phyloP scores from a whole-genome alignment of 2,888 invertebrate species.

The Corythucha ciliata region DNA sequence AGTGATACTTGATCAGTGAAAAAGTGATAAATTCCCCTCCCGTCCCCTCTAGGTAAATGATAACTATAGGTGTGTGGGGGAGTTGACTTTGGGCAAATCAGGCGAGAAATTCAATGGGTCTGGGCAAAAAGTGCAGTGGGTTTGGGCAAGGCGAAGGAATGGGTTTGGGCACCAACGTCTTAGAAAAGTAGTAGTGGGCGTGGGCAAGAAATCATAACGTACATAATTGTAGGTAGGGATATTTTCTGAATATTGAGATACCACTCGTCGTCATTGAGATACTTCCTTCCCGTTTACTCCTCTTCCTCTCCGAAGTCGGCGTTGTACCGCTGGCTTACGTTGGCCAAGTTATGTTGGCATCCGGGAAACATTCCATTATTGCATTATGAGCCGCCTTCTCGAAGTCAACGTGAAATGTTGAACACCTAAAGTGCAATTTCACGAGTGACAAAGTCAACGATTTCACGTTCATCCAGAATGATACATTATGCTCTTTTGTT shows the following conservation, averaged over 20 bases:
- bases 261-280: too few species aligned
- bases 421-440: constrained; percentile 11
- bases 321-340: neutral
- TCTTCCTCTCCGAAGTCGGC: too few species aligned
- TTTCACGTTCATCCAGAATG: constrained; percentile 17
- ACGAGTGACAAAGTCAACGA: constrained; percentile 11
- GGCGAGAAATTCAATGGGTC: constrained; percentile 9
- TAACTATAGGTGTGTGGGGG: too few species aligned
- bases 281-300: too few species aligned
- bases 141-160: neutral
- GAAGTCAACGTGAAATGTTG: constrained; percentile 13
- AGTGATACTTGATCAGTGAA: too few species aligned
- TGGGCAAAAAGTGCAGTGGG: constrained; percentile 6
- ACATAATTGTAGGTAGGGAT: neutral
- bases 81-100: constrained; percentile 11
- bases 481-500: constrained; percentile 5
- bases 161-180: too few species aligned
- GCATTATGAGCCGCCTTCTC: constrained; percentile 7
- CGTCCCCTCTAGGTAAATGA: too few species aligned
- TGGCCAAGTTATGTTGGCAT: too few species aligned
- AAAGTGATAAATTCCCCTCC: too few species aligned
- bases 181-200: too few species aligned
- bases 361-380: constrained; percentile 5
- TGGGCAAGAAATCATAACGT: too few species aligned
- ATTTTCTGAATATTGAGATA: neutral